A percentile compares a stretch with the other conserved stretches of the same genome.
These are phyloP conservation scores for Pedionomus torquatus DNA, from an alignment of 2,113 vertebrate genomes.

Conservation along the genomic window DNA sequence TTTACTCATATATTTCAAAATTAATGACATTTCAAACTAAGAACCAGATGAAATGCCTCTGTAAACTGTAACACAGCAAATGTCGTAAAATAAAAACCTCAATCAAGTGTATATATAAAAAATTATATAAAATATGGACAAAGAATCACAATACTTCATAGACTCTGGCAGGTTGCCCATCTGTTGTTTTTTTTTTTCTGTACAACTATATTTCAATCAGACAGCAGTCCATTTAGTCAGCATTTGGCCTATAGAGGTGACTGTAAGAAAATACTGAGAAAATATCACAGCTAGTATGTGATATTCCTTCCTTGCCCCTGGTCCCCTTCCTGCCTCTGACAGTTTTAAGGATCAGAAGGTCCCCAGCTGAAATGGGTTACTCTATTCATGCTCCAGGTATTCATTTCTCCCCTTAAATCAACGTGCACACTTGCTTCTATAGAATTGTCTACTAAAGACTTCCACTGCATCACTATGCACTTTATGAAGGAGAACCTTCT, in stretches of 20 bases:
- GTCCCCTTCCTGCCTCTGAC: neutral
- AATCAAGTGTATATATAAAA: neutral
- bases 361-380: neutral
- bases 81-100: neutral
- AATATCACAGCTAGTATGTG: neutral
- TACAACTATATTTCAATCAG: neutral
- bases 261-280: neutral
- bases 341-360: neutral
- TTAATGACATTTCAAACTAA: neutral
- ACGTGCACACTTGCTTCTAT: neutral
- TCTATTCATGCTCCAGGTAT: neutral
- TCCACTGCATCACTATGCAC: neutral
- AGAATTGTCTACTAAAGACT: neutral
- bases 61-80: neutral
- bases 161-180: neutral
- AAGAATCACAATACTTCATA: neutral
- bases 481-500: neutral
- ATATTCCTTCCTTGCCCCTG: neutral
- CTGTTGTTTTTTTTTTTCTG: neutral
- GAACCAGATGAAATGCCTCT: neutral
- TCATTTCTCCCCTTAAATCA: neutral
- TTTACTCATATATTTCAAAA: neutral
- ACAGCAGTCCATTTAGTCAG: neutral
- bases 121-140: neutral
- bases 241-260: neutral